Percentiles rank a stretch among this genome's conserved stretches.
Evolutionary conservation across 2,888 invertebrate genomes (phyloP).

Genomic region (Lasius platythorax): DNA sequence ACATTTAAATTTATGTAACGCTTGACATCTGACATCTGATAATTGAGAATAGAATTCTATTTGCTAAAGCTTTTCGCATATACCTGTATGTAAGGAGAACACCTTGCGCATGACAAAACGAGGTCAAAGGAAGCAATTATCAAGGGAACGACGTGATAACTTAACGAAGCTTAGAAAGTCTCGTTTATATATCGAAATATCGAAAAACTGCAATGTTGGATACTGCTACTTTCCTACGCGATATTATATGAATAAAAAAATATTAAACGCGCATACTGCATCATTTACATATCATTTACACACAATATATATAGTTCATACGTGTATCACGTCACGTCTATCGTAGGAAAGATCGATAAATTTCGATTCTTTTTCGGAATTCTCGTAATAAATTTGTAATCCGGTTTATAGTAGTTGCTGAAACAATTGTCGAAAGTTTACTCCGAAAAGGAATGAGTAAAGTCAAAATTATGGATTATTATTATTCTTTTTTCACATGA

Average conservation of each 20-base stretch:
- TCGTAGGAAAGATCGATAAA: not conserved
- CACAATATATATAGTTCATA: constrained; percentile 18
- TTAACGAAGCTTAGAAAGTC: not conserved
- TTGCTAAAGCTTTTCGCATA: not conserved
- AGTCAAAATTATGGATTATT: not conserved
- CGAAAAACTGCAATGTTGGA: not conserved
- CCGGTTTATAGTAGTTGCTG: not conserved
- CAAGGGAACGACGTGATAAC: not conserved
- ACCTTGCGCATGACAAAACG: too few species aligned
- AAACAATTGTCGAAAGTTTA: not conserved
- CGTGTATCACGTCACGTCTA: not conserved
- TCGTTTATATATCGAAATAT: not conserved
- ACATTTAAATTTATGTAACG: not conserved
- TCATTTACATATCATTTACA: constrained; percentile 37
- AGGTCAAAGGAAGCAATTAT: too few species aligned
- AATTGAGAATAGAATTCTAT: not conserved
- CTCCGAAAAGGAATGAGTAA: not conserved
- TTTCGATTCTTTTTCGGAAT: not conserved
- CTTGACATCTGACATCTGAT: not conserved
- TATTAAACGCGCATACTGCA: not conserved
- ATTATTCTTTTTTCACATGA: not conserved
- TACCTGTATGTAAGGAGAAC: not conserved
- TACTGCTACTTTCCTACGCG: not conserved
- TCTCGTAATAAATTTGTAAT: not conserved
- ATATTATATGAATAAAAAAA: not conserved